Evolutionary conservation across 2,888 invertebrate species (phyloP).

Genomic region (Sphaeridia pumilis): DNA sequence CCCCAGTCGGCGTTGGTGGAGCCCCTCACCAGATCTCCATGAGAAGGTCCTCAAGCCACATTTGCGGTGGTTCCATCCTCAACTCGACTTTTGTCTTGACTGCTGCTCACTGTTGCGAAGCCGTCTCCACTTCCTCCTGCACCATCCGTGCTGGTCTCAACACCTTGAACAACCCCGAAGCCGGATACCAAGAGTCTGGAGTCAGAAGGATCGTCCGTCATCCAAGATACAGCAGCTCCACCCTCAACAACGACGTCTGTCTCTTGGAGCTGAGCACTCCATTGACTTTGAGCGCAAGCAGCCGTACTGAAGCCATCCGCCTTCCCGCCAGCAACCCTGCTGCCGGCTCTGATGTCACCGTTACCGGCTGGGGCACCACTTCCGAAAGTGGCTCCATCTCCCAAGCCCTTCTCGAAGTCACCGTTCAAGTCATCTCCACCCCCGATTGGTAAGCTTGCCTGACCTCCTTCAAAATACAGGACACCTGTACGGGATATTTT

Average conservation of each 20-base stretch:
- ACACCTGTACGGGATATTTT: no score
- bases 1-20: not conserved
- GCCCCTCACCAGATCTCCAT: conserved; percentile 13
- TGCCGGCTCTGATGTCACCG: not conserved
- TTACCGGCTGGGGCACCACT: conserved; percentile 8
- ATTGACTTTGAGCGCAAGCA: not conserved
- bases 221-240: not conserved
- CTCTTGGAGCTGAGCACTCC: not conserved
- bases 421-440: not conserved
- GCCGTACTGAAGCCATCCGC: not conserved
- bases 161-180: not conserved
- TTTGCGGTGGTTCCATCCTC: conserved; percentile 16
- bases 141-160: not conserved
- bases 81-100: conserved; percentile 5
- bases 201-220: not conserved
- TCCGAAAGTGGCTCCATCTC: not conserved
- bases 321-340: not conserved
- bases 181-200: not conserved
- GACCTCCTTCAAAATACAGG: no score
- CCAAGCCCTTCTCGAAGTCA: not conserved
- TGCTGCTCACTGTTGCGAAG: conserved; percentile 12
- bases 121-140: not conserved
- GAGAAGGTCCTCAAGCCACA: conserved; percentile 2
- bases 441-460: not conserved
- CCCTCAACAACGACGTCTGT: conserved; percentile 1